phyloP scores from a whole-genome alignment of 2,113 vertebrate genomes.

The Dasyprocta punctata region DNA sequence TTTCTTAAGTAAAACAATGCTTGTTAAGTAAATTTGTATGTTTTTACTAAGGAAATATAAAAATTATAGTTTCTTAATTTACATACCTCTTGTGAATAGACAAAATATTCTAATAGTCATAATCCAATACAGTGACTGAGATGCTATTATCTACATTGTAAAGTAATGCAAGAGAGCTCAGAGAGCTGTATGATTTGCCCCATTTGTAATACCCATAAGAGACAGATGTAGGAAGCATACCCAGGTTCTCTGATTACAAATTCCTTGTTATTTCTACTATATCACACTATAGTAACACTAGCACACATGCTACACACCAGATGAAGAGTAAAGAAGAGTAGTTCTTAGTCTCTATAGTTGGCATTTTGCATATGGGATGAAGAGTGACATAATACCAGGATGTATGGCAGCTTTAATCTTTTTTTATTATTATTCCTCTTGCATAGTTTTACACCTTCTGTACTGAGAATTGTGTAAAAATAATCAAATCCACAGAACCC shows the following conservation, averaged over 20 bases:
- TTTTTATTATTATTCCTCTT: neutral
- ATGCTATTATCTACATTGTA: neutral
- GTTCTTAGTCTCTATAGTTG: neutral
- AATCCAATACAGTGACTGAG: neutral
- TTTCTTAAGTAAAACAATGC: neutral
- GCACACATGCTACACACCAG: no score
- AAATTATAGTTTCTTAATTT: neutral
- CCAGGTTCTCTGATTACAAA: neutral
- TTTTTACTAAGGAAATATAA: neutral
- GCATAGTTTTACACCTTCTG: neutral
- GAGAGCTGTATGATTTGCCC: neutral
- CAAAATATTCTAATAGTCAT: neutral
- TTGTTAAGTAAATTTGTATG: neutral
- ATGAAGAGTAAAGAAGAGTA: neutral
- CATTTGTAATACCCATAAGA: neutral
- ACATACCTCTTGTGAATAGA: neutral
- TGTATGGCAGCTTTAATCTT: neutral
- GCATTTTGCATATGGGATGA: neutral
- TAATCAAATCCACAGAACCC: constrained; percentile 47
- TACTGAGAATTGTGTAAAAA: constrained; percentile 2
- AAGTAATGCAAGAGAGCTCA: neutral
- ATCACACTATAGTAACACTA: no score
- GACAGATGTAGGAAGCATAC: neutral
- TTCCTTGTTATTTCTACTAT: neutral
- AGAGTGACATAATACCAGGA: neutral